Evolutionary conservation across 2,797 vertebrate species (phyloP).

Genomic region (Coregonus suidteri): DNA sequence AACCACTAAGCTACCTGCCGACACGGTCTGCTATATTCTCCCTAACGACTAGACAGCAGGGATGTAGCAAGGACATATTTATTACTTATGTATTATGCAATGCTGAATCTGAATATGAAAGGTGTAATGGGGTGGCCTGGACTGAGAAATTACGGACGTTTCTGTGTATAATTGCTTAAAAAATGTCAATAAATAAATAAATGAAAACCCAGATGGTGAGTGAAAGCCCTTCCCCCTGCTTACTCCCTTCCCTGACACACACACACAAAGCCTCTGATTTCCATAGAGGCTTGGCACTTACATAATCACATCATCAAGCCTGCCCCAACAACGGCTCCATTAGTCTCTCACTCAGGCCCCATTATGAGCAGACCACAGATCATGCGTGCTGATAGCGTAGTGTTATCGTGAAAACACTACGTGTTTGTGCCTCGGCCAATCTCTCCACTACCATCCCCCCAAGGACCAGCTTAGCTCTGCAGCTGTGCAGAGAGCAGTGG

Average conservation of each 20-base stretch:
- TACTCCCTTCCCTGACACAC: constrained; percentile 30
- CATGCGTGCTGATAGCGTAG: constrained; percentile 49
- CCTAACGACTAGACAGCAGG: background rate
- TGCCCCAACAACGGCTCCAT: constrained; percentile 43
- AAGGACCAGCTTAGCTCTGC: constrained; percentile 49
- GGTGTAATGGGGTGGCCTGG: background rate
- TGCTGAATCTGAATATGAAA: constrained; percentile 30
- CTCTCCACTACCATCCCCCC: constrained; percentile 28
- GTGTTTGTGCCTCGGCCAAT: constrained; percentile 46
- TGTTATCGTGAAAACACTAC: constrained; percentile 49
- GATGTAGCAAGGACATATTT: background rate
- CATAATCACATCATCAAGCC: constrained; percentile 74
- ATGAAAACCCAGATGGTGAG: constrained; percentile 51
- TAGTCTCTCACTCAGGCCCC: constrained; percentile 43
- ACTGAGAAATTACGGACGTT: constrained; percentile 24
- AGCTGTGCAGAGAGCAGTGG: constrained; percentile 29
- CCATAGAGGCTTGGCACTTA: constrained; percentile 69
- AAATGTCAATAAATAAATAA: constrained; percentile 19
- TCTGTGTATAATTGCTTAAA: constrained; percentile 29
- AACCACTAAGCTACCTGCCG: too few species aligned
- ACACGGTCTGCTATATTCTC: constrained; percentile 1
- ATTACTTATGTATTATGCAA: constrained; percentile 28
- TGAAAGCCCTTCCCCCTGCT: constrained; percentile 14
- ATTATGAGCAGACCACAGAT: constrained; percentile 55
- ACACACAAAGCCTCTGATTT: constrained; percentile 40